Percentiles rank a stretch among this genome's conserved stretches.
phyloP scores from a whole-genome alignment of 2,113 vertebrate species.

The Xenopus laevis region DNA sequence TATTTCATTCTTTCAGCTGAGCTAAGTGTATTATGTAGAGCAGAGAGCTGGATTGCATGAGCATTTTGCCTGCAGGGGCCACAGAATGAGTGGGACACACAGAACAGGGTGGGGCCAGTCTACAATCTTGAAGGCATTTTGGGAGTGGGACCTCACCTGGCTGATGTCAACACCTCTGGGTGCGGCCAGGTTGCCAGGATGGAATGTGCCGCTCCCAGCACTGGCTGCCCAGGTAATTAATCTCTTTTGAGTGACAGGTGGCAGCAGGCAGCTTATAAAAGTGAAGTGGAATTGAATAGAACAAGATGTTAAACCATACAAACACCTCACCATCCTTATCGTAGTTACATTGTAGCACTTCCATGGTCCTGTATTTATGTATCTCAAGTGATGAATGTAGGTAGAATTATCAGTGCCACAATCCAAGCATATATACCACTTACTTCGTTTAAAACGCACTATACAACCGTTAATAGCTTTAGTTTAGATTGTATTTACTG shows the following conservation, averaged over 20 bases:
- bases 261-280: conserved; percentile 75
- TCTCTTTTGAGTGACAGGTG: conserved; percentile 75
- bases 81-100: conserved; percentile 36
- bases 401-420: too few species aligned
- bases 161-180: conserved; percentile 72
- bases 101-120: conserved; percentile 37
- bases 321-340: conserved; percentile 19
- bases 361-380: too few species aligned
- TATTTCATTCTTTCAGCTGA: conserved; percentile 14
- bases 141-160: conserved; percentile 62
- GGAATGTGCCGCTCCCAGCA: conserved; percentile 75
- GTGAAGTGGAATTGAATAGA: conserved; percentile 49
- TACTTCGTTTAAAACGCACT: too few species aligned
- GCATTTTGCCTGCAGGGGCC: conserved; percentile 39
- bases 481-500: too few species aligned
- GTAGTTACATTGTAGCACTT: too few species aligned
- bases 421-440: too few species aligned
- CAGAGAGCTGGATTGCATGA: conserved; percentile 20
- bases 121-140: conserved; percentile 42
- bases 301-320: conserved; percentile 9
- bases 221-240: conserved; percentile 71
- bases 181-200: conserved; percentile 53
- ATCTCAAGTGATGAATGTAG: too few species aligned
- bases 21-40: conserved; percentile 10
- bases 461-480: too few species aligned